Conservation (phyloP, 1,140 invertebrate genomes). For the Aricia agestis region DNA sequence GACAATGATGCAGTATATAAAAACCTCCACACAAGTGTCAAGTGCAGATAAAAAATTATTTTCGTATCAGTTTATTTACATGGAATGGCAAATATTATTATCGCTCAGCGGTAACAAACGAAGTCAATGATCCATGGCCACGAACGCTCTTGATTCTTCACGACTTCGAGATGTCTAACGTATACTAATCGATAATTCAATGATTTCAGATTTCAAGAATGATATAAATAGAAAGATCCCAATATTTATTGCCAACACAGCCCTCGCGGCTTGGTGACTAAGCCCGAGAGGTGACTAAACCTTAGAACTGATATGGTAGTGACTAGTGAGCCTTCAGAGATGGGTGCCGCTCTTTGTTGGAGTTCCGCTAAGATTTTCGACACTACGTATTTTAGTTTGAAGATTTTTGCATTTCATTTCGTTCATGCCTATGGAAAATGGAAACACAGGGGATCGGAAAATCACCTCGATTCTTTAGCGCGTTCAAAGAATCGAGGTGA, state of each 20-base stretch:
- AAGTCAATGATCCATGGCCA: background rate
- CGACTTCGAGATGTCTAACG: background rate
- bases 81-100: background rate
- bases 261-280: background rate
- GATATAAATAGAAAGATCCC: background rate
- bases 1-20: background rate
- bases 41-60: background rate
- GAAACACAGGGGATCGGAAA: too few relatives aligned
- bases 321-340: background rate
- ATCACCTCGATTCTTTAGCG: too few relatives aligned
- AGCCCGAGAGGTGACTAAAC: background rate
- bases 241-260: background rate
- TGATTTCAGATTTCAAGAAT: background rate
- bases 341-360: too few relatives aligned
- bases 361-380: too few relatives aligned
- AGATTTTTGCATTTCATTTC: too few relatives aligned
- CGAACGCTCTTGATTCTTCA: background rate
- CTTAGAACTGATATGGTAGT: background rate
- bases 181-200: background rate
- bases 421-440: too few relatives aligned
- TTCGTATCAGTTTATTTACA: slow-evolving; percentile 3
- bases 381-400: too few relatives aligned
- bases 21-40: background rate
- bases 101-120: background rate
- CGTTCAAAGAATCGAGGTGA: too few relatives aligned